Percentiles rank a stretch among this genome's conserved stretches.
phyloP scores from a whole-genome alignment of 2,113 vertebrate genomes.

The Myodes glareolus region DNA sequence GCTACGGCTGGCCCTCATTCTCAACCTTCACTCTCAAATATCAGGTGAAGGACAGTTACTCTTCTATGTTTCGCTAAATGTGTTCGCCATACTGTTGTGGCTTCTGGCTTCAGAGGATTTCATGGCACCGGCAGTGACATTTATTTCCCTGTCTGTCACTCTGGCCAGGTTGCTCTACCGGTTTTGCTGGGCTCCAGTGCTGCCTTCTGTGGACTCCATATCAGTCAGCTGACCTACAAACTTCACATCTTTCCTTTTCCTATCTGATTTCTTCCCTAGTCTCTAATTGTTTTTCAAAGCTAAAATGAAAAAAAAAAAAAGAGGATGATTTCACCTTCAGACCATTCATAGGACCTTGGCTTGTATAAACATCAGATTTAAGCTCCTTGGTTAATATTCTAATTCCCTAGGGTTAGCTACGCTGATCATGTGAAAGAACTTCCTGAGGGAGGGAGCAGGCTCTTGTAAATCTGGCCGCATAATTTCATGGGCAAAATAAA shows the following conservation, averaged over 20 bases:
- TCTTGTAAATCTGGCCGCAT: not conserved
- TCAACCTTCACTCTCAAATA: not conserved
- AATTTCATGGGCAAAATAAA: conserved; percentile 33
- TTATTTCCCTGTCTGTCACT: not conserved
- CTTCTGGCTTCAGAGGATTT: not conserved
- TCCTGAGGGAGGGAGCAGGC: not conserved
- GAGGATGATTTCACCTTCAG: not conserved
- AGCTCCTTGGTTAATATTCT: not conserved
- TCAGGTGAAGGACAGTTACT: not conserved
- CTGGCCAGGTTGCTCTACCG: not conserved
- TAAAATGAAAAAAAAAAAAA: not conserved
- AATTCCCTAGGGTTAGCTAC: not conserved
- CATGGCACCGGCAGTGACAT: not conserved
- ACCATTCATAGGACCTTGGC: not conserved
- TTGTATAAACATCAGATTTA: not conserved
- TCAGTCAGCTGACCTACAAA: not conserved
- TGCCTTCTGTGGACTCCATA: not conserved
- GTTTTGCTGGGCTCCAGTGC: not conserved
- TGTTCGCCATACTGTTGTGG: not conserved
- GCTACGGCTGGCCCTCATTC: not conserved
- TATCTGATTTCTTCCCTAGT: not conserved
- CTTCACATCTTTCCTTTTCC: not conserved
- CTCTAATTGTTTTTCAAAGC: not conserved
- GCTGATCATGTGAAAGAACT: conserved; percentile 1
- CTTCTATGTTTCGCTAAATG: not conserved